These are phyloP conservation scores for Pollenia griseotomentosa DNA, from an alignment of 2,888 invertebrate genomes.

Conservation along the genomic window DNA sequence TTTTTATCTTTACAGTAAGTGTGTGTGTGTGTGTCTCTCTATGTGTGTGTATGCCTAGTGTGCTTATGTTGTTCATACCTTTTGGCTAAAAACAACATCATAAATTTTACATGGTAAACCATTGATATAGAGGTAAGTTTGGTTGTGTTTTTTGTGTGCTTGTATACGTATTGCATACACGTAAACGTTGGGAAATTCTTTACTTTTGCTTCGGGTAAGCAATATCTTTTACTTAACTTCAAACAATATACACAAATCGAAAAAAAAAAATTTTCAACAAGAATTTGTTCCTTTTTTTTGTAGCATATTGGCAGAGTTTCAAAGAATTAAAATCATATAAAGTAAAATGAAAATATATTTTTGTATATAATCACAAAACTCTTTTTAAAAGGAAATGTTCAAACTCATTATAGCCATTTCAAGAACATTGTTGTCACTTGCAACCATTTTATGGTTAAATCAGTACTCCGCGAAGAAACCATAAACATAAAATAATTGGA, in stretches of 20 bases:
- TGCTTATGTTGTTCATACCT: constrained; percentile 65
- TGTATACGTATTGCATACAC: constrained; percentile 9
- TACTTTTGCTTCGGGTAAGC: constrained; percentile 67
- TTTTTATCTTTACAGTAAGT: constrained; percentile 12
- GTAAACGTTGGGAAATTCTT: constrained; percentile 33
- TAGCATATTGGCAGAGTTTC: not conserved
- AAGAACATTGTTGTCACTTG: too few species aligned
- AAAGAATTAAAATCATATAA: not conserved
- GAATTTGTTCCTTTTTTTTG: not conserved
- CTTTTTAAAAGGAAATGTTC: not conserved
- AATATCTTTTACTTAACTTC: constrained; percentile 70
- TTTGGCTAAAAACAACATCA: constrained; percentile 73
- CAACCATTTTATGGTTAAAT: too few species aligned
- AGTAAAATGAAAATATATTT: not conserved
- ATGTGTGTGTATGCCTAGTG: constrained; percentile 13
- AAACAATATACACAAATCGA: constrained; percentile 51
- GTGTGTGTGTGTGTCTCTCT: not conserved
- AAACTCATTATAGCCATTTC: too few species aligned
- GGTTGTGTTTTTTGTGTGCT: not conserved
- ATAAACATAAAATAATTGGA: too few species aligned
- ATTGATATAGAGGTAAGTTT: constrained; percentile 63
- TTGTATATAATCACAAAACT: not conserved
- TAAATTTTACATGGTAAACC: constrained; percentile 72
- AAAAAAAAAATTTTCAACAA: constrained; percentile 24
- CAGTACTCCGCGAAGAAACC: too few species aligned